Conservation (phyloP, 2,797 vertebrate genomes). For the Tolypeutes matacus region DNA sequence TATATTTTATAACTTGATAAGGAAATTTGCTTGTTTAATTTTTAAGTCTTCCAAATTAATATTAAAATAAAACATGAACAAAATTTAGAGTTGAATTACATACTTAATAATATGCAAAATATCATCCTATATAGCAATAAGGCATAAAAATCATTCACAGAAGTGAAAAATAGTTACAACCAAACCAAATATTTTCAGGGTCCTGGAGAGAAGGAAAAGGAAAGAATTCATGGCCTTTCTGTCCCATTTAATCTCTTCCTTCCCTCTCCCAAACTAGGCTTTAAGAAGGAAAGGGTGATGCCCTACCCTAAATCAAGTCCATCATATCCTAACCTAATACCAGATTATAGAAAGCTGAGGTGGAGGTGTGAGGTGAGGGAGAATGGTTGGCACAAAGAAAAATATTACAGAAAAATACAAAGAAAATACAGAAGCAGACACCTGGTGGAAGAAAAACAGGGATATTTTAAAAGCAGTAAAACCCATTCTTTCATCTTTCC, state of each 20-base stretch:
- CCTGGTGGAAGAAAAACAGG: neutral
- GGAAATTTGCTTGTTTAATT: no score
- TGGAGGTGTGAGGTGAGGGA: neutral
- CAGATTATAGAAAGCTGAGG: neutral
- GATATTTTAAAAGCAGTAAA: slow-evolving; percentile 43
- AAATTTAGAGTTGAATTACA: slow-evolving; percentile 41
- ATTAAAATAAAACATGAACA: neutral
- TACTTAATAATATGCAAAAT: slow-evolving; percentile 33
- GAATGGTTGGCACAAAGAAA: neutral
- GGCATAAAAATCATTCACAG: slow-evolving; percentile 9
- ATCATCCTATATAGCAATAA: neutral
- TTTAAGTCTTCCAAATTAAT: no score
- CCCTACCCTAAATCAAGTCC: neutral
- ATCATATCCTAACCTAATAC: slow-evolving; percentile 1
- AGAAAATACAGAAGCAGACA: neutral
- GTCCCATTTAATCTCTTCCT: neutral
- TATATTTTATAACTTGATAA: no score
- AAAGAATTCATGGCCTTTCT: slow-evolving; percentile 13
- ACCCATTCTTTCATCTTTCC: neutral
- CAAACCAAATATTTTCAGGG: slow-evolving; percentile 9
- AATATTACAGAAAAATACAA: slow-evolving; percentile 39
- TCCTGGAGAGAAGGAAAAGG: neutral
- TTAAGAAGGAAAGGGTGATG: no score
- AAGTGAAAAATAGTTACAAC: slow-evolving; percentile 49
- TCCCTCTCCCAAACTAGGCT: neutral